Evolutionary conservation across 2,888 invertebrate species (phyloP).

Genomic region (Hofmannophila pseudospretella): DNA sequence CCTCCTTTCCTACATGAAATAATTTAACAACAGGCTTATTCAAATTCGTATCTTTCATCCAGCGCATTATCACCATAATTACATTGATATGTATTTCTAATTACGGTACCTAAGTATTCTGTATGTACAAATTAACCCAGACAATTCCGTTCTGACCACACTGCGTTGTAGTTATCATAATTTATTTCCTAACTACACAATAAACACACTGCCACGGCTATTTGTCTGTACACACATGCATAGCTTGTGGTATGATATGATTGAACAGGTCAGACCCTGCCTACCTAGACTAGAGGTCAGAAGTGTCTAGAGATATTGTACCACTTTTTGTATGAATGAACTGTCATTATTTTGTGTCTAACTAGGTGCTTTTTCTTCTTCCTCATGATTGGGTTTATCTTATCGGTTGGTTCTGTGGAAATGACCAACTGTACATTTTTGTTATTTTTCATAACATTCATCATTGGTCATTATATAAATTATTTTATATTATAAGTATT

Average conservation of each 20-base stretch:
- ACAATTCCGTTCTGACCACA: constrained; percentile 37
- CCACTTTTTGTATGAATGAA: constrained; percentile 42
- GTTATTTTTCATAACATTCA: too few relatives aligned
- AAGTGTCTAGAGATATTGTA: constrained; percentile 39
- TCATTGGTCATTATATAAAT: too few relatives aligned
- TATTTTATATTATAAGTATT: too few relatives aligned
- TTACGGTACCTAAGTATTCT: constrained; percentile 22
- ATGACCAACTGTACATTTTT: too few relatives aligned
- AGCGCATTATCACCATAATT: too few relatives aligned
- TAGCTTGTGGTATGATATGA: constrained; percentile 11
- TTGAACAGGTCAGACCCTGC: constrained; percentile 34
- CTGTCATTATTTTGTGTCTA: too few relatives aligned
- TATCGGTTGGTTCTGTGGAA: too few relatives aligned
- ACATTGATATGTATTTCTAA: not conserved
- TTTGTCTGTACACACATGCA: not conserved
- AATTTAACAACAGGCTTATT: too few relatives aligned
- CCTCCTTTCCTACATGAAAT: too few relatives aligned
- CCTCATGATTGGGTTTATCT: too few relatives aligned
- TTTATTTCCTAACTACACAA: not conserved
- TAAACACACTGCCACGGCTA: constrained; percentile 11
- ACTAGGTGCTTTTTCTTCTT: too few relatives aligned
- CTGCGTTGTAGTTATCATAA: constrained; percentile 18
- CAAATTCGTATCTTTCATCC: too few relatives aligned
- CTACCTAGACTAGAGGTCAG: constrained; percentile 49
- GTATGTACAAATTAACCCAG: constrained; percentile 25